Percentiles rank a stretch among this genome's conserved stretches.
These are phyloP conservation scores for Thereva unica DNA, from an alignment of 2,888 invertebrate genomes.

Conservation along the genomic window DNA sequence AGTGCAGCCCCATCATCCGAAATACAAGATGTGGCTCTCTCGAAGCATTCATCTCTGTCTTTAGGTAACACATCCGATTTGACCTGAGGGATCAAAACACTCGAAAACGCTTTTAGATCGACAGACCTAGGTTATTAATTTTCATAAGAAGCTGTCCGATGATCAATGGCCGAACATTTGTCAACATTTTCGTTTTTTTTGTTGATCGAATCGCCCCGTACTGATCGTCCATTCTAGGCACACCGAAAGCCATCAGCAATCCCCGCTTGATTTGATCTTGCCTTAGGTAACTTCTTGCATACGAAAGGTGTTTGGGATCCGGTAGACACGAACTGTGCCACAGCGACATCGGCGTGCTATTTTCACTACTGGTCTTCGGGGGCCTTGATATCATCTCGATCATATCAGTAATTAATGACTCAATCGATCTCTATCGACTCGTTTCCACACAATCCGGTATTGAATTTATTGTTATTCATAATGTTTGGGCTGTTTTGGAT, in stretches of 20 bases:
- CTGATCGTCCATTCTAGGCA: too few relatives aligned
- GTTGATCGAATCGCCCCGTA: too few relatives aligned
- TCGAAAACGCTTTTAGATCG: conserved; percentile 15
- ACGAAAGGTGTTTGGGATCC: too few relatives aligned
- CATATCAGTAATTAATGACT: conserved; percentile 19
- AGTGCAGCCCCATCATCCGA: too few relatives aligned
- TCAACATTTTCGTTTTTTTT: conserved; percentile 6
- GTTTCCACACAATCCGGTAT: background rate
- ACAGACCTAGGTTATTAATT: conserved; percentile 1
- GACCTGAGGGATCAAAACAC: conserved; percentile 27
- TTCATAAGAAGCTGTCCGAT: conserved; percentile 13
- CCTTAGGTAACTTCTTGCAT: too few relatives aligned
- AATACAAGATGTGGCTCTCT: background rate
- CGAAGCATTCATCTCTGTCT: conserved; percentile 9
- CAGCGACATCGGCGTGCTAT: background rate
- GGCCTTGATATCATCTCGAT: background rate
- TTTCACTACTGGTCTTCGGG: conserved; percentile 16
- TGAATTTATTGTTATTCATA: background rate
- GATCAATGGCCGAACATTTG: conserved; percentile 8
- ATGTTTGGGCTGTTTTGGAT: background rate
- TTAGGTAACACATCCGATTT: conserved; percentile 5
- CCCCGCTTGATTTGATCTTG: background rate
- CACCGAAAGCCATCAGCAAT: background rate
- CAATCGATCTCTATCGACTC: conserved; percentile 15
- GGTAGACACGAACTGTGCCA: too few relatives aligned